Evolutionary conservation across 1,140 invertebrate species (phyloP).

Genomic region (Camponotus floridanus): DNA sequence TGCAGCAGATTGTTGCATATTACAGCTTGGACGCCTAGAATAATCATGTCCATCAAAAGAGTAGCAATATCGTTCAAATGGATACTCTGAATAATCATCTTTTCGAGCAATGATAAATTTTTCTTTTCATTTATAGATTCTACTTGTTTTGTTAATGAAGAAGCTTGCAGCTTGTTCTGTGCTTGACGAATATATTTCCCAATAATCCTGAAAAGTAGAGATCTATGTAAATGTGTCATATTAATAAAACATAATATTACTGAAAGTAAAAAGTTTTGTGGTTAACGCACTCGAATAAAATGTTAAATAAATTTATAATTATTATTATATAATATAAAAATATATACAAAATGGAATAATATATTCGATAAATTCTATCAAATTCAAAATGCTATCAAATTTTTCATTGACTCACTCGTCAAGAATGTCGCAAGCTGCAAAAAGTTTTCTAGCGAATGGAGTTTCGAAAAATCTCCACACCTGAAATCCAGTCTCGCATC

Average conservation of each 20-base stretch:
- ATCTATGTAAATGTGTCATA: constrained; percentile 16
- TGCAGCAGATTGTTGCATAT: constrained; percentile 27
- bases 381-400: not conserved
- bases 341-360: not conserved
- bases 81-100: constrained; percentile 86
- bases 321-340: not conserved
- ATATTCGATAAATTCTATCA: not conserved
- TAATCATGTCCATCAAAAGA: constrained; percentile 88
- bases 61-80: constrained; percentile 88
- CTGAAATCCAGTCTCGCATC: constrained; percentile 89
- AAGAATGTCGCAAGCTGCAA: constrained; percentile 87
- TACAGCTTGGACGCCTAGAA: constrained; percentile 88
- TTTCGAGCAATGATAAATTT: constrained; percentile 84
- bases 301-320: constrained; percentile 18
- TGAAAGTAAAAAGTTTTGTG: not conserved
- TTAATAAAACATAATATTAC: not conserved
- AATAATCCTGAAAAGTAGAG: constrained; percentile 80
- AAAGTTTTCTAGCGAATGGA: constrained; percentile 87
- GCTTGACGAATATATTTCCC: constrained; percentile 81
- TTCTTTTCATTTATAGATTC: constrained; percentile 33
- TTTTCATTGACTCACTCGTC: constrained; percentile 84
- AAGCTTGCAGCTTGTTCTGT: constrained; percentile 74
- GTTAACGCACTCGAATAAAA: not conserved
- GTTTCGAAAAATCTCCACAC: constrained; percentile 90
- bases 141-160: constrained; percentile 3